A percentile compares a stretch with the other conserved stretches of the same genome.
phyloP scores from a whole-genome alignment of 1,140 invertebrate species.

The Adelges cooleyi region DNA sequence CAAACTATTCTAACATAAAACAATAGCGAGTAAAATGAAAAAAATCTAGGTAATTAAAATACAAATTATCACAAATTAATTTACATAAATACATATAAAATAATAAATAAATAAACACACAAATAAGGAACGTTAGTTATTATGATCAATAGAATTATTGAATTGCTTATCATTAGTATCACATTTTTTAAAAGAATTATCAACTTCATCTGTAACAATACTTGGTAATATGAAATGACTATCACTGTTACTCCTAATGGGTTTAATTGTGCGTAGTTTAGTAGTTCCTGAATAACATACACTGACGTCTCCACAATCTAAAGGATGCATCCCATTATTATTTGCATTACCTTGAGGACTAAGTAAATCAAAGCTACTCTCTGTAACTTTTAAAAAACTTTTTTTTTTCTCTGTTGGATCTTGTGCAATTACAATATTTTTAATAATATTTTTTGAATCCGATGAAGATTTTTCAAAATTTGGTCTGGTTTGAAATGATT shows the following conservation, averaged over 20 bases:
- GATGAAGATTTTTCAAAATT: slow-evolving; percentile 24
- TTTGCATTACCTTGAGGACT: neutral
- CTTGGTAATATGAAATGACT: slow-evolving; percentile 10
- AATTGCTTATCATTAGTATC: neutral
- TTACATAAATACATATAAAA: slow-evolving; percentile 1
- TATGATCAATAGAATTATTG: slow-evolving; percentile 3
- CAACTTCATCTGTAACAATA: slow-evolving; percentile 6
- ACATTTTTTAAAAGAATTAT: neutral
- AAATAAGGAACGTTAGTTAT: neutral
- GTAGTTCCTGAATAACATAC: slow-evolving; percentile 54
- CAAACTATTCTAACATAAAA: slow-evolving; percentile 5
- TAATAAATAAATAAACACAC: neutral
- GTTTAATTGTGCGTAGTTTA: slow-evolving; percentile 49
- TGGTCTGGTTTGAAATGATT: neutral
- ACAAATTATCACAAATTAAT: slow-evolving; percentile 4
- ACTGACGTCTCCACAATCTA: slow-evolving; percentile 50
- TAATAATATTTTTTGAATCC: slow-evolving; percentile 21
- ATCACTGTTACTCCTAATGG: slow-evolving; percentile 30
- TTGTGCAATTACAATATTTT: slow-evolving; percentile 7
- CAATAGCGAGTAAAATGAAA: neutral
- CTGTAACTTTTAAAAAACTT: neutral
- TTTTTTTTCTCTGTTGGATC: neutral
- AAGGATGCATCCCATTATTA: slow-evolving; percentile 40
- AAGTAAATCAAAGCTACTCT: neutral
- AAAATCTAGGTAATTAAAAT: neutral